Evolutionary conservation across 2,797 vertebrate genomes (phyloP), one percentile per base, ranked within the genome.

Genomic region (Toxotes lorentzi): DNA sequence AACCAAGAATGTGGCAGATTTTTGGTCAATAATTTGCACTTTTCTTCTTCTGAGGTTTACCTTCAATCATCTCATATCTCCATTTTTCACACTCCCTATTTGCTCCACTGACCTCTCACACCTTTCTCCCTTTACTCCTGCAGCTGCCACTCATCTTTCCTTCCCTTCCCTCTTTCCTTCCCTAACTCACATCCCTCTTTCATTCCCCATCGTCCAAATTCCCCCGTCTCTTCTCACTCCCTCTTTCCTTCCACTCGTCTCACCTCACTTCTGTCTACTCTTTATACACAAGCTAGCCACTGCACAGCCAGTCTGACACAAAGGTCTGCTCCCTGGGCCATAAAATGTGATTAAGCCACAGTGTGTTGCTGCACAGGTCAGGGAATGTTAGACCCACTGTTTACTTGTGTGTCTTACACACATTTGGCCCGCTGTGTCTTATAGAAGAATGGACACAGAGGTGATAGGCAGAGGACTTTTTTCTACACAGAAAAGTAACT

Each of bases 261-360:
- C 85, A 77, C 77, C 78, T 88, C 79, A 58, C 77, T 72, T 77
- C 67, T n/a, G 76, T 79, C 83, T 82, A 54, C 79, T 86, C 76
- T 73, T 45, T 54, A 89, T 85, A 84, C 73, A 81, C 80, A 58
- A 78, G 72, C 59, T 27, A 84, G 72, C 61, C 76, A 73, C 83
- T 86, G 77, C 78, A 68, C 68, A 77, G 66, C 63, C 61, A 61
- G 79, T 75, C 85, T 76, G 88, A 91, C 89, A 90, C 24, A 72
- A 54, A 86, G 88, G 75, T 78, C 81, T 87, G 85, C 82, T 92
- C 88, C 85, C 78, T 88, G 87, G 89, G 84, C 90, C 90, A 88
- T 88, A 79, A 89, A 73, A 90, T 88, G 85, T 84, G 80, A 89
- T 93, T 91, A 89, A 86, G 78, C 76, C 87, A 69, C 79, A 34